Percentiles rank a stretch among this genome's conserved stretches.
These are phyloP conservation scores for Crocodylus rhombifer DNA, from an alignment of 2,797 vertebrate species.

Conservation along the genomic window DNA sequence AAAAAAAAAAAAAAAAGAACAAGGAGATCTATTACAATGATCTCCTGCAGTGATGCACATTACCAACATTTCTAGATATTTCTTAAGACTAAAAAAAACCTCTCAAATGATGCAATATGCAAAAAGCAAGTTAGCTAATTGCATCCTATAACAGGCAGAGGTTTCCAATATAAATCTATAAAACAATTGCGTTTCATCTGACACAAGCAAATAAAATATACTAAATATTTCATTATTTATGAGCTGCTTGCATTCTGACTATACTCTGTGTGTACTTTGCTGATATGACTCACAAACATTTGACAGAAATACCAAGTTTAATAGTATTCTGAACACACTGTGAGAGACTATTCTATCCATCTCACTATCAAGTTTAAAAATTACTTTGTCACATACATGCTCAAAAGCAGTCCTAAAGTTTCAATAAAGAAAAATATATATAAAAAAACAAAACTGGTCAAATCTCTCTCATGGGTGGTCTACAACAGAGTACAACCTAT, in stretches of 20 bases:
- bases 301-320: conserved; percentile 86
- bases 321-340: conserved; percentile 82
- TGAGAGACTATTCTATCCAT: conserved; percentile 79
- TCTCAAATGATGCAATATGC: neutral
- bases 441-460: neutral
- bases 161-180: conserved; percentile 52
- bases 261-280: conserved; percentile 86
- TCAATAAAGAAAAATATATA: neutral
- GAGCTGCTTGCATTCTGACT: conserved; percentile 87
- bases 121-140: neutral
- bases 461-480: neutral
- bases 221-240: conserved; percentile 84
- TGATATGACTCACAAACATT: conserved; percentile 87
- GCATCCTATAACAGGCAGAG: conserved; percentile 26
- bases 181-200: neutral
- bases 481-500: conserved; percentile 16
- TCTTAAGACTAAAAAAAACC: neutral
- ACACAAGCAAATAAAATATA: conserved; percentile 83
- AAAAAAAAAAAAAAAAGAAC: neutral
- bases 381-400: conserved; percentile 3
- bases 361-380: conserved; percentile 77
- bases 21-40: neutral
- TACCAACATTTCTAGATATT: neutral
- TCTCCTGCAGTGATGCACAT: neutral
- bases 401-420: neutral